A percentile compares a stretch with the other conserved stretches of the same genome.
Conservation (phyloP, 2,888 invertebrate species). For the Lottia scabra region DNA sequence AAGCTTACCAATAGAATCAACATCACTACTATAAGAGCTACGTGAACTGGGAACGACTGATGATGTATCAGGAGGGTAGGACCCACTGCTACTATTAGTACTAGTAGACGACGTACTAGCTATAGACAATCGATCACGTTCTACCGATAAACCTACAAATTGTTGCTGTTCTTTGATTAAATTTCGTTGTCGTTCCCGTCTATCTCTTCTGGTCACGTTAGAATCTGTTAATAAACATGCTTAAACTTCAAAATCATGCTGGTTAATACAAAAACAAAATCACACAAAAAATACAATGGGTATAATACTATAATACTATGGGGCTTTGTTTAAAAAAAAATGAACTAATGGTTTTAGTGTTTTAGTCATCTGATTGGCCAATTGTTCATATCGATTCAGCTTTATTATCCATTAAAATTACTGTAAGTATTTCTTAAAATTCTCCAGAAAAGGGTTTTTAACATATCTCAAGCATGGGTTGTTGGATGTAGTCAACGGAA, state of each 20-base stretch:
- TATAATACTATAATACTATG: too few species aligned
- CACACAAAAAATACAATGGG: too few species aligned
- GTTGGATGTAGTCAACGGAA: too few species aligned
- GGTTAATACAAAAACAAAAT: constrained; percentile 17
- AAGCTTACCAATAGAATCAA: constrained; percentile 38
- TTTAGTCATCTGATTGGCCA: too few species aligned
- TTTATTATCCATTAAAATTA: too few species aligned
- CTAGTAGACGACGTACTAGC: constrained; percentile 48
- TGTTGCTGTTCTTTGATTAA: constrained; percentile 55
- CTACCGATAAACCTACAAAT: constrained; percentile 14
- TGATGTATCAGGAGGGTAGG: constrained; percentile 19
- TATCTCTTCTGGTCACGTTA: constrained; percentile 25
- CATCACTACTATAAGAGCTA: constrained; percentile 49
- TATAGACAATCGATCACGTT: constrained; percentile 44
- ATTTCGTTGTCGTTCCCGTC: constrained; percentile 53
- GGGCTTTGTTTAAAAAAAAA: too few species aligned
- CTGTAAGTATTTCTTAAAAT: too few species aligned
- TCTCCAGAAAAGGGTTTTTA: too few species aligned
- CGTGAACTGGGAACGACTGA: constrained; percentile 24
- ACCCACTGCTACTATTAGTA: constrained; percentile 45
- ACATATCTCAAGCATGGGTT: too few species aligned
- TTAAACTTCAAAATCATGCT: constrained; percentile 19
- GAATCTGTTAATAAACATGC: constrained; percentile 10
- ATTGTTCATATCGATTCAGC: too few species aligned
- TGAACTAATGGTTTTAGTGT: too few species aligned